A percentile compares a stretch with the other conserved stretches of the same genome.
These are phyloP conservation scores for Drosophila lacteicornis DNA, from an alignment of 1,140 invertebrate genomes.

Conservation along the genomic window DNA sequence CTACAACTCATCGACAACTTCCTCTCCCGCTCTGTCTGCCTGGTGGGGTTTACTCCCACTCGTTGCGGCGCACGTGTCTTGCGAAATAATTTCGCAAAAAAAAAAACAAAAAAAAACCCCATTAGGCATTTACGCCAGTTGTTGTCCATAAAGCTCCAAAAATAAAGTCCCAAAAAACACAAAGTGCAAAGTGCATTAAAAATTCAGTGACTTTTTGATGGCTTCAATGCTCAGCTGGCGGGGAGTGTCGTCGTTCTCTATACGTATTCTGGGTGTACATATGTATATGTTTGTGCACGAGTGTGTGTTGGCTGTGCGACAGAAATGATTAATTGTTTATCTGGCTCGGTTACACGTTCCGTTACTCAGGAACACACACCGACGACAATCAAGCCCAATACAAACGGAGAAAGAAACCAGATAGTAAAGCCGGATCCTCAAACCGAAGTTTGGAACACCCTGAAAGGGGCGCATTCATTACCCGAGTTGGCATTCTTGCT, in stretches of 20 bases:
- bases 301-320: slow-evolving; percentile 1
- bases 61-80: slow-evolving; percentile 37
- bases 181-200: slow-evolving; percentile 47
- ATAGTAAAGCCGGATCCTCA: background rate
- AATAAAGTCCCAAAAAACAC: slow-evolving; percentile 11
- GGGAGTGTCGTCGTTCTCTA: slow-evolving; percentile 13
- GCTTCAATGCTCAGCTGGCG: slow-evolving; percentile 4
- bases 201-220: slow-evolving; percentile 19
- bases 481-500: too few relatives aligned
- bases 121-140: slow-evolving; percentile 35
- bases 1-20: slow-evolving; percentile 13
- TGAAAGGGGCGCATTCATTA: background rate
- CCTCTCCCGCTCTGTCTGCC: background rate
- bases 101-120: slow-evolving; percentile 5
- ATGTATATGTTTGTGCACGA: background rate
- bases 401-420: background rate
- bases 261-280: background rate
- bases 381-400: background rate
- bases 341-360: slow-evolving; percentile 39
- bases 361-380: slow-evolving; percentile 44
- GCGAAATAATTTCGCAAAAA: slow-evolving; percentile 39
- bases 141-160: slow-evolving; percentile 29
- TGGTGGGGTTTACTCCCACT: background rate
- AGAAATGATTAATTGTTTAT: slow-evolving; percentile 48
- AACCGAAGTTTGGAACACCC: slow-evolving; percentile 9